Evolutionary conservation across 2,888 invertebrate species (phyloP).

Genomic region (Nudaria mundana): DNA sequence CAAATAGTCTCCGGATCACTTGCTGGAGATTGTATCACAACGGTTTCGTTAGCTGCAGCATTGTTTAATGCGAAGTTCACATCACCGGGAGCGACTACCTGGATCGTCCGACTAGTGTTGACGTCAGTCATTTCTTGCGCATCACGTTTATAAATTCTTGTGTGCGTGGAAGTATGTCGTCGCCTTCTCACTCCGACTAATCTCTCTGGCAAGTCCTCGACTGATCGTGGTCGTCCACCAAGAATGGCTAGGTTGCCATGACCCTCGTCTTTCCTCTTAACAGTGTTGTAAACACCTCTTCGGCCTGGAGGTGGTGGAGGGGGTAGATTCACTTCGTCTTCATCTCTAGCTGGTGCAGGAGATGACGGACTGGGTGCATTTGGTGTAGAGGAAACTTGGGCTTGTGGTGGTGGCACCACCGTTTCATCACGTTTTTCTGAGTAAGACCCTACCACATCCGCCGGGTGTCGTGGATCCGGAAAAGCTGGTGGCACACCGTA

Average conservation of each 20-base stretch:
- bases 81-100: conserved; percentile 96
- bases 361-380: conserved; percentile 80
- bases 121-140: conserved; percentile 96
- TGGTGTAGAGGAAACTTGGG: conserved; percentile 88
- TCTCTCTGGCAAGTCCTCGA: conserved; percentile 90
- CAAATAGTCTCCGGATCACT: conserved; percentile 94
- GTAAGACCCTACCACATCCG: conserved; percentile 90
- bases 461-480: conserved; percentile 93
- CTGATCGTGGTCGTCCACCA: conserved; percentile 93
- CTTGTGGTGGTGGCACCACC: conserved; percentile 91
- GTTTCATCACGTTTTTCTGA: conserved; percentile 91
- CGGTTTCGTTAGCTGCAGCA: conserved; percentile 90
- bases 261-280: conserved; percentile 90
- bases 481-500: conserved; percentile 90
- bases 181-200: conserved; percentile 87
- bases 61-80: conserved; percentile 94
- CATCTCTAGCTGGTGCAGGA: conserved; percentile 79
- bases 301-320: conserved; percentile 93
- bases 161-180: conserved; percentile 83
- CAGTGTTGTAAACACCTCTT: conserved; percentile 89
- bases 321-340: conserved; percentile 87
- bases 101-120: conserved; percentile 93
- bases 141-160: conserved; percentile 91
- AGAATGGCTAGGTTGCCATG: conserved; percentile 90
- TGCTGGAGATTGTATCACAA: conserved; percentile 90